Base-by-base conservation (phyloP, 2,797 vertebrate species). In the Cheirogaleus major region DNA sequence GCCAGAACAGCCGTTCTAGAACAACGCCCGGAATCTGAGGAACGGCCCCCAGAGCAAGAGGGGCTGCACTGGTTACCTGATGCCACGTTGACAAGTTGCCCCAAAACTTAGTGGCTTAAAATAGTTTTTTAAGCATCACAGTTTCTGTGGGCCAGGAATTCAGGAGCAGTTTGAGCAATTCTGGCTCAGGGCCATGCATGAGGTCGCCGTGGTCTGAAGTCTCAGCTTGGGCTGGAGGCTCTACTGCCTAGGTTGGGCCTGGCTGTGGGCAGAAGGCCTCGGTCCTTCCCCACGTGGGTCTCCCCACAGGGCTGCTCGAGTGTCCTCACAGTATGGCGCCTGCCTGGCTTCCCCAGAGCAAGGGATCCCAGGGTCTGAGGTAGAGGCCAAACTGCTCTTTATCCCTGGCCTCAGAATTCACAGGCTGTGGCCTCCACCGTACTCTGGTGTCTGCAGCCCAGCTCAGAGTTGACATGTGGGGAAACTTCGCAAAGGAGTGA, bases 181-280 rank as follows among this genome's bases (percentile, higher is more conserved):
- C 52, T 35, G 35, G 85, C 57, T 45, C 32, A 1, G 65, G 7
- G 55, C 14, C 32, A 3, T 5, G 5, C 50, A 0, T 0, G 11
- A 86, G 61, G 45, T 50, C 65, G 17, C 13, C 0, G 6, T 7
- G 23, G 8, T 50, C 73, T 35, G 78, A 25, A 17, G 59, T 48
- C 65, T 25, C 3, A 11, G 18, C 70, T 18, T 8, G 75, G 80
- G 20, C 72, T 10, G 5, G 27, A 43, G 38, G 35, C 7, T 61
- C 59, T 18, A 17, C 55, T 35, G 61, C 59, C 57, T 23, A 41
- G 5, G 59, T 11, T 7, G 22, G 12, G 55, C 32, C 72, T 32
- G 23, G 43, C 69, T 59, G 5, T 65, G 7, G 1, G 45, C 63
- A 30, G 43, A 41, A 45, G 30, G 67, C 57, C 80, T 25, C 8